These are phyloP conservation scores for Telenomus remus DNA, from an alignment of 1,140 invertebrate species.

Conservation along the genomic window DNA sequence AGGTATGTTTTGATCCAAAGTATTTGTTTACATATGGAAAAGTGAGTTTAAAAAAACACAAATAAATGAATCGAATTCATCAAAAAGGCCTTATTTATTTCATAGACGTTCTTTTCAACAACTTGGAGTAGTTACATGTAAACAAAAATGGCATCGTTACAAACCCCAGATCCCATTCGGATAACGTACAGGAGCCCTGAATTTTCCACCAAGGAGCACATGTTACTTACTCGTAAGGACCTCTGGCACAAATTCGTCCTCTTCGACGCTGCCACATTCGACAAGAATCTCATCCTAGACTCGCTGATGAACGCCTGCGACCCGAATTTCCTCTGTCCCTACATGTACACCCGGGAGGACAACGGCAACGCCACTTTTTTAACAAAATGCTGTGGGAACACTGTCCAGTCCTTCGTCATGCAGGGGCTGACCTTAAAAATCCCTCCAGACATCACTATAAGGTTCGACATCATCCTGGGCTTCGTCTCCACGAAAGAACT, in stretches of 20 bases:
- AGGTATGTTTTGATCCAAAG: too few species aligned
- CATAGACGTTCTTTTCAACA: too few species aligned
- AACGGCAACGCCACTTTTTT: constrained; percentile 64
- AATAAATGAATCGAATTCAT: too few species aligned
- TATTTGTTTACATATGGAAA: too few species aligned
- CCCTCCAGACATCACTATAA: constrained; percentile 53
- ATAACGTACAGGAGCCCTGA: constrained; percentile 64
- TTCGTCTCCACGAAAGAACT: constrained; percentile 62
- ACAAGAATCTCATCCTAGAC: constrained; percentile 59
- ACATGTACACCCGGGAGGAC: constrained; percentile 64
- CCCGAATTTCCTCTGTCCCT: constrained; percentile 66
- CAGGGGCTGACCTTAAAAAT: constrained; percentile 61
- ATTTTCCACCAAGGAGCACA: constrained; percentile 59
- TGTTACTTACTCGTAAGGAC: constrained; percentile 64
- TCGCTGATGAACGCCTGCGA: constrained; percentile 60
- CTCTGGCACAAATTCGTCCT: constrained; percentile 73
- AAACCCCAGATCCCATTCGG: constrained; percentile 60
- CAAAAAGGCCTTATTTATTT: too few species aligned
- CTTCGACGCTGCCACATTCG: constrained; percentile 57
- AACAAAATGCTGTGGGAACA: constrained; percentile 59
- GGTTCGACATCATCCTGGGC: constrained; percentile 69
- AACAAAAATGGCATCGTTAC: not conserved
- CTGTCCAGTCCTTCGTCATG: constrained; percentile 65
- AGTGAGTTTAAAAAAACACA: too few species aligned
- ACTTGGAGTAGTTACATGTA: too few species aligned